These are phyloP conservation scores for Eumerus sabulonum DNA, from an alignment of 2,888 invertebrate genomes.

Conservation along the genomic window DNA sequence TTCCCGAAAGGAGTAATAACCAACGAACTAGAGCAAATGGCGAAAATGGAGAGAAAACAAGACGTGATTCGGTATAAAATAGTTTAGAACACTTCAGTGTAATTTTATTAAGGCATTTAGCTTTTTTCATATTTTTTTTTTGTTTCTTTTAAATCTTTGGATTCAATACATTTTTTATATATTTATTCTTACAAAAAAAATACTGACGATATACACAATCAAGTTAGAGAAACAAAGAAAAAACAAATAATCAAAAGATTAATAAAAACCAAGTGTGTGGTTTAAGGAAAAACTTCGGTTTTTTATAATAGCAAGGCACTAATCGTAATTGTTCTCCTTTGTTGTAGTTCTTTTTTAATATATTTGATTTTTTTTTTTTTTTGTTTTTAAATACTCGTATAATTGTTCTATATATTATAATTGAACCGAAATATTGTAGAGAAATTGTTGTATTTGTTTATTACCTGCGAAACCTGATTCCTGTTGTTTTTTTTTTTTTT, in stretches of 20 bases:
- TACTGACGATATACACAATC: constrained; percentile 43
- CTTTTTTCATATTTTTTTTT: constrained; percentile 31
- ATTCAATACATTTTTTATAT: constrained; percentile 61
- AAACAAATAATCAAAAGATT: constrained; percentile 16
- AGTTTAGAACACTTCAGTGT: constrained; percentile 57
- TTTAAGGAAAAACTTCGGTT: constrained; percentile 45
- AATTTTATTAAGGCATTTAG: constrained; percentile 62
- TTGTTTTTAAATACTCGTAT: neutral
- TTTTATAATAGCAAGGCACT: constrained; percentile 66
- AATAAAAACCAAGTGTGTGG: constrained; percentile 26
- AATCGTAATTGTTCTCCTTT: constrained; percentile 58
- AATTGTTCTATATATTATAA: constrained; percentile 1
- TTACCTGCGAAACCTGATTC: constrained; percentile 58
- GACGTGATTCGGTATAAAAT: constrained; percentile 57
- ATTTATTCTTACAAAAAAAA: constrained; percentile 32
- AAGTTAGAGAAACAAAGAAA: constrained; percentile 1
- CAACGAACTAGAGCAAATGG: too few species aligned
- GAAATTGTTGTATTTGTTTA: constrained; percentile 47
- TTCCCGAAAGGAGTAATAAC: too few species aligned
- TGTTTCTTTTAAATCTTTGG: constrained; percentile 60
- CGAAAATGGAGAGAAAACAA: constrained; percentile 18
- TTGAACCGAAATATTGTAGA: constrained; percentile 46
- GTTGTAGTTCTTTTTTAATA: constrained; percentile 13
- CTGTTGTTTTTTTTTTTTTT: constrained; percentile 17
- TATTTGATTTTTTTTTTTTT: constrained; percentile 16